Evolutionary conservation across 53 echinoderm and acorn worm species (phyloP).

Genomic region (Echinarachnius parma): DNA sequence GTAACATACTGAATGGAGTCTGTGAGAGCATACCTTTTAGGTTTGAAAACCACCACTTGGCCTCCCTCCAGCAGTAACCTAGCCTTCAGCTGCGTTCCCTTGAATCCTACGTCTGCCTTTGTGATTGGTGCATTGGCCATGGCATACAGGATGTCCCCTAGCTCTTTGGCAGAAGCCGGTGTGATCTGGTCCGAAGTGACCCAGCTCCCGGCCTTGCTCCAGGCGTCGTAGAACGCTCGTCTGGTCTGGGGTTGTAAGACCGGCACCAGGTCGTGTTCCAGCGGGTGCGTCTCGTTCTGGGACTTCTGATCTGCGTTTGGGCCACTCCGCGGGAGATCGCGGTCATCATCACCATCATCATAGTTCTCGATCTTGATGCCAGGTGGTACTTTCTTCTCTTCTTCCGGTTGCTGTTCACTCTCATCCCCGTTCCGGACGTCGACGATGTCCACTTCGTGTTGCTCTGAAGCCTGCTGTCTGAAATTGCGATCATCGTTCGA

Average conservation of each 20-base stretch:
- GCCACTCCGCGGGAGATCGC: neutral
- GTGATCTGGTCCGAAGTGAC: slow-evolving; percentile 55
- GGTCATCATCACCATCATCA: neutral
- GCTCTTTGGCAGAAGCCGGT: slow-evolving; percentile 54
- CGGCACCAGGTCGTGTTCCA: neutral
- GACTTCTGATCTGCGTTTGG: neutral
- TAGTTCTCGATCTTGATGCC: slow-evolving; percentile 20
- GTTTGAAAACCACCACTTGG: slow-evolving; percentile 89
- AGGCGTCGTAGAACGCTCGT: slow-evolving; percentile 24
- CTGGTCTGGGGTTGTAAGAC: neutral
- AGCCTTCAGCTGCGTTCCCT: slow-evolving; percentile 91
- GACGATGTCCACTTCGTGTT: slow-evolving; percentile 7
- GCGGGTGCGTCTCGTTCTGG: slow-evolving; percentile 7
- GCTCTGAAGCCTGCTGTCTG: neutral
- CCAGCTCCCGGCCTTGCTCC: slow-evolving; percentile 77
- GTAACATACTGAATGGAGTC: neutral
- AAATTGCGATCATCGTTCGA: neutral
- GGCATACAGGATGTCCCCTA: slow-evolving; percentile 74
- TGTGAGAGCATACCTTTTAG: slow-evolving; percentile 65
- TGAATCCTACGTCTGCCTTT: slow-evolving; percentile 89
- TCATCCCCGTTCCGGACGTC: slow-evolving; percentile 7
- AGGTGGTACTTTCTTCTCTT: slow-evolving; percentile 12
- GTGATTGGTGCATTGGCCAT: slow-evolving; percentile 64
- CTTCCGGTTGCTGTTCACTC: neutral
- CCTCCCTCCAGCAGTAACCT: slow-evolving; percentile 66